Base-by-base conservation (phyloP, 2,113 vertebrate species). In the Zingel zingel region DNA sequence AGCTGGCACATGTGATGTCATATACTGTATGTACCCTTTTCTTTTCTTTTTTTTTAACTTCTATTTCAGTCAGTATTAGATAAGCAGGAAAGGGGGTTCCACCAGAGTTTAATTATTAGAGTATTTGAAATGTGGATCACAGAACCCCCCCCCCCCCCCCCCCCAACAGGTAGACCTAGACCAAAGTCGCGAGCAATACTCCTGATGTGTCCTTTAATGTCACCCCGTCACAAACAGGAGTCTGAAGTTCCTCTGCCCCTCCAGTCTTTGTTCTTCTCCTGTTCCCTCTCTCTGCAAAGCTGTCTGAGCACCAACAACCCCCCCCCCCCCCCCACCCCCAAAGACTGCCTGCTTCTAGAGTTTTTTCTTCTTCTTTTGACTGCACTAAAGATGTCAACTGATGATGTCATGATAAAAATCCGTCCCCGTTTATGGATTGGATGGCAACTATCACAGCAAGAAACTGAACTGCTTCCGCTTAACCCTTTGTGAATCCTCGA, bases 371-470 rank as follows among this genome's bases (percentile, higher is more conserved):
- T 82, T 81, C 73, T 86, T 88, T 90, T 72, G 87, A 93, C 92
- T 94, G 94, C 94, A 92, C 93, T 94, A 93, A 94, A 94, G 92
- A 95, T 94, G 94, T 95, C 95, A 94, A 92, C 77, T 81, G 81
- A 95, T 95, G 95, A 95, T 95, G 95, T 95, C 94, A 95, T 87
- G 81, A 91, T 87, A 74, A 67, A 62, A 33, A 39, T 63, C 90
- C 85, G 63, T 77, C 86, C 90, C 84, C 65, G 61, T 90, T 83
- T 77, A 39, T 61, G 91, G 90, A 88, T 77, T 27, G 82, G 87
- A 85, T 77, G 88, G 84, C 63, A 74, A 91, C 84, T 86, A 77
- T 85, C 77, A 79, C 89, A 85, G 86, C 85, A 86, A 90, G 88
- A 90, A 39, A 92, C 78, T 89, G 90, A 91, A 86, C 75, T 86